Conservation (phyloP, 2,113 vertebrate species). For the Scopus umbretta region DNA sequence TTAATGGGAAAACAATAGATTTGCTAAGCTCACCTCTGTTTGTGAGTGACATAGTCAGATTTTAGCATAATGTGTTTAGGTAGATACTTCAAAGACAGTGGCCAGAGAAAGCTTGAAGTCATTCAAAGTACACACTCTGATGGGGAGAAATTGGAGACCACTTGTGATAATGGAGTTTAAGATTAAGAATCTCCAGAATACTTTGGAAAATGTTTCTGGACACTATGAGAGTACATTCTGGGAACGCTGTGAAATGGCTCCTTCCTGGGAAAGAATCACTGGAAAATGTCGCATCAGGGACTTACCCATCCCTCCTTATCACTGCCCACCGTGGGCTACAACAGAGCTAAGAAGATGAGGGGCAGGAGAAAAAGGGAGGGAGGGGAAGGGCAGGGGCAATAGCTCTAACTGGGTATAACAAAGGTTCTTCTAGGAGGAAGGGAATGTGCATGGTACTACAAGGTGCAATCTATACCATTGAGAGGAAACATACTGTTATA, state of each 20-base stretch:
- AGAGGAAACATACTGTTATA: neutral
- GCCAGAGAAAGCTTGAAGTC: neutral
- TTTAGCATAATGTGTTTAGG: neutral
- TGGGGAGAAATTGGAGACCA: neutral
- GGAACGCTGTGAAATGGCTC: neutral
- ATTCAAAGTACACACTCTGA: neutral
- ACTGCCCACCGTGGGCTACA: neutral
- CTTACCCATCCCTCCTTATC: neutral
- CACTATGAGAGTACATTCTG: neutral
- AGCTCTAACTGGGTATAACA: neutral
- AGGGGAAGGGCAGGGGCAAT: no score
- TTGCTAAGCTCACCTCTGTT: neutral
- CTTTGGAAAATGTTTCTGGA: constrained; percentile 22
- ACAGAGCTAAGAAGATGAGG: neutral
- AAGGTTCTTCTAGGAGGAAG: neutral
- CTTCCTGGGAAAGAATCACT: neutral
- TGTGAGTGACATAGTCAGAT: neutral
- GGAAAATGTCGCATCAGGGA: neutral
- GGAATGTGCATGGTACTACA: neutral
- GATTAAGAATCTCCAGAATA: neutral
- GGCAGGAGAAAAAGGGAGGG: neutral
- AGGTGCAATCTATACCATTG: neutral
- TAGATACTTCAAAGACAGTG: neutral
- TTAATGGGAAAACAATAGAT: neutral
- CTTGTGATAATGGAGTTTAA: neutral